Conservation (phyloP, 2,113 vertebrate genomes). For the Spermophilus dauricus region DNA sequence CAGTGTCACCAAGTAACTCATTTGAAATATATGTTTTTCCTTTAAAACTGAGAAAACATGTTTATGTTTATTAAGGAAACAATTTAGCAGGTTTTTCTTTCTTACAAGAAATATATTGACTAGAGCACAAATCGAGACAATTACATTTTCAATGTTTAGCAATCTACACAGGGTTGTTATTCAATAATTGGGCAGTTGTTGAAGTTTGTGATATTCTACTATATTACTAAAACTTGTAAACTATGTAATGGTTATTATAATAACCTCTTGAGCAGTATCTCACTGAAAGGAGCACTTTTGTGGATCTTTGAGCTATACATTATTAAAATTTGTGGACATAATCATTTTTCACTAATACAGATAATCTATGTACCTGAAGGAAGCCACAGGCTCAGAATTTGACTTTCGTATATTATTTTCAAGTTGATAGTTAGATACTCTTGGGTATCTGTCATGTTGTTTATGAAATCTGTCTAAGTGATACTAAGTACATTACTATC, state of each 20-base stretch:
- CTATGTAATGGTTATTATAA: conserved; percentile 94
- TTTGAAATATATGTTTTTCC: not conserved
- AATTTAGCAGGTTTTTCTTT: not conserved
- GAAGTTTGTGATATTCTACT: conserved; percentile 94
- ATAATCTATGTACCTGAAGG: conserved; percentile 92
- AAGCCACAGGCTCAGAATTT: conserved; percentile 92
- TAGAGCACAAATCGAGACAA: not conserved
- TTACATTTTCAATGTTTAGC: not conserved
- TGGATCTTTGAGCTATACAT: conserved; percentile 93
- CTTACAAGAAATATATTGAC: conserved; percentile 57
- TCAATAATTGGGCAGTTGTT: conserved; percentile 89
- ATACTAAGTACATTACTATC: conserved; percentile 93
- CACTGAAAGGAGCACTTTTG: conserved; percentile 91
- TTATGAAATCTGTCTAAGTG: conserved; percentile 91
- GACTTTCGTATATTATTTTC: conserved; percentile 93
- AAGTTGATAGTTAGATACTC: conserved; percentile 93
- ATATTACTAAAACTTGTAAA: conserved; percentile 96
- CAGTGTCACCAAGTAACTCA: not conserved
- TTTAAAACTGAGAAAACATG: conserved; percentile 44
- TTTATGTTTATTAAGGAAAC: not conserved
- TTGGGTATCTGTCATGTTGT: conserved; percentile 93
- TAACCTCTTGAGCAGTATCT: conserved; percentile 92
- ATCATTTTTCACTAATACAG: conserved; percentile 93
- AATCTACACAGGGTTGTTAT: accelerated
- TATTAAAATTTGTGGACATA: conserved; percentile 95